Base-by-base conservation (phyloP, 2,797 vertebrate species). In the Hippocampus kuda region DNA sequence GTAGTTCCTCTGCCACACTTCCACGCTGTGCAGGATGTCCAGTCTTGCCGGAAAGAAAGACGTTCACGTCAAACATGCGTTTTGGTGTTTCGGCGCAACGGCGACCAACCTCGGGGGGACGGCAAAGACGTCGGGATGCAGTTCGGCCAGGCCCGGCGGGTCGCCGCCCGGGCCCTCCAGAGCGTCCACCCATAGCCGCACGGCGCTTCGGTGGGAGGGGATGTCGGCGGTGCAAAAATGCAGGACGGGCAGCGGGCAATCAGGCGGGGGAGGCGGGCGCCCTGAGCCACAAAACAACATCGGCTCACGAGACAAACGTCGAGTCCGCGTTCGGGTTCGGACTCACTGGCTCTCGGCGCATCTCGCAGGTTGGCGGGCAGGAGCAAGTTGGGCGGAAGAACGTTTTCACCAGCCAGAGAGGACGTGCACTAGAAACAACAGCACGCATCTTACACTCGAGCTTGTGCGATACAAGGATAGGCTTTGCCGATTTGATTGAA, bases 71-170 rank as follows among this genome's bases (percentile, higher is more conserved):
- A 34, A 61, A 51, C 5, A 4, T 18, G n/a, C 41, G 24, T 15
- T 48, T 27, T 7, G 3, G 27, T 15, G 12, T 68, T 68, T 27
- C 5, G 5, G 20, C 20, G 4, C 12, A 15, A 16, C 30, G 2
- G 65, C 13, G 15, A 38, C 3, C 49, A 4, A 96, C 94, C 95
- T 91, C 18, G 94, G 91, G 42, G 74, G 84, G 1, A 92, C 90
- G 0, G 91, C 89, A 26, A 97, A 97, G n/a, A 97, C 91, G 1
- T 96, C 93, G 0, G 95, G 94, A 77, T 96, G 95, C 65, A 97
- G 89, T 42, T 97, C 89, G 3, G 92, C 79, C 69, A 94, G 49
- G 16, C 94, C 94, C 54, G 90, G 38, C 0, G 84, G 90, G 68
- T 93, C 89, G 20, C 81, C 72, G 4, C 92, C 88, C 15, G 4